These are phyloP conservation scores for Phymanthus crucifer DNA, from an alignment of 92 coral and sea anemone genomes.

Conservation along the genomic window DNA sequence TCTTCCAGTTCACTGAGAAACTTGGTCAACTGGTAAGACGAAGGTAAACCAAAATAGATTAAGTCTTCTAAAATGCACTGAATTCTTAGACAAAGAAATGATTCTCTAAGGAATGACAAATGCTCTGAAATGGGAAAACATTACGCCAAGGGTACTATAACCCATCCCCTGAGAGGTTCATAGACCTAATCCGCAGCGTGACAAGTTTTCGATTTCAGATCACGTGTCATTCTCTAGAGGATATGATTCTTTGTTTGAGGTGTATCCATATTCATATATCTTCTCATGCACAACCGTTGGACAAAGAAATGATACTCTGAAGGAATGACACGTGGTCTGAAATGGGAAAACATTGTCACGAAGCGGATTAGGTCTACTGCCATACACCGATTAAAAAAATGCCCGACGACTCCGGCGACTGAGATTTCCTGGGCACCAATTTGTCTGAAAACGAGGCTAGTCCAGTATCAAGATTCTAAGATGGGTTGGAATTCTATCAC, in stretches of 20 bases:
- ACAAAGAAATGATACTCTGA: not conserved
- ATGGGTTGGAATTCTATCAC: too few species aligned
- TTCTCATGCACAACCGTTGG: not conserved
- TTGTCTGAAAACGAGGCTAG: too few species aligned
- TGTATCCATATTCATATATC: not conserved
- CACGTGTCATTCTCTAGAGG: not conserved
- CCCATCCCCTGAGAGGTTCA: too few species aligned
- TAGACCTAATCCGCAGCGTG: too few species aligned
- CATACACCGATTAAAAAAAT: too few species aligned
- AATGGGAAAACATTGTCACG: not conserved
- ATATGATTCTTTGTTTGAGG: not conserved
- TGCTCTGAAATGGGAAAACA: too few species aligned
- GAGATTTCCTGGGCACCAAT: too few species aligned
- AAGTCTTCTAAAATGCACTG: not conserved
- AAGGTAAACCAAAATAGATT: not conserved
- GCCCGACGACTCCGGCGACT: too few species aligned
- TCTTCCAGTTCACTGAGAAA: slow-evolving; percentile 83
- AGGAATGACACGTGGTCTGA: not conserved
- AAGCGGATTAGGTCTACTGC: not conserved
- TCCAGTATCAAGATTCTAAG: too few species aligned
- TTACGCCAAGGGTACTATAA: too few species aligned
- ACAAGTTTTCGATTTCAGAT: not conserved
- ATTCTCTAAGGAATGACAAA: too few species aligned
- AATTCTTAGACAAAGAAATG: too few species aligned
- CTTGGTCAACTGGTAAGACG: slow-evolving; percentile 47